phyloP scores from a whole-genome alignment of 2,113 vertebrate species.

The Hypomesus transpacificus region DNA sequence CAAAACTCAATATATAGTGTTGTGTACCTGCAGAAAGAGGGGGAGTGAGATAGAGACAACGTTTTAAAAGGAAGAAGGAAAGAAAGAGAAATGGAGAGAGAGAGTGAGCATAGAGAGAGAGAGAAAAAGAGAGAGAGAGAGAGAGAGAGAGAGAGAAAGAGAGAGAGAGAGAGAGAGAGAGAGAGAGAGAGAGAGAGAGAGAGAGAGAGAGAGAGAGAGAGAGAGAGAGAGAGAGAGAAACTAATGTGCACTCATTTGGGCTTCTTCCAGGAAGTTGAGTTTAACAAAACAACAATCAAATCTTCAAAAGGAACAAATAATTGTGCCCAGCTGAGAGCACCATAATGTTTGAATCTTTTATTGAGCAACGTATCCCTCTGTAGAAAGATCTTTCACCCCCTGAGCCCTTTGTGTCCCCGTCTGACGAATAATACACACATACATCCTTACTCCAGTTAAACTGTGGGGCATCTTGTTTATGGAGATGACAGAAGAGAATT shows the following conservation, averaged over 20 bases:
- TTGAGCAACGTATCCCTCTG: slow-evolving; percentile 32
- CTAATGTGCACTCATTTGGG: background rate
- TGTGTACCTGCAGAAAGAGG: no score
- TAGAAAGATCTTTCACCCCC: slow-evolving; percentile 24
- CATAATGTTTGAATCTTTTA: slow-evolving; percentile 34
- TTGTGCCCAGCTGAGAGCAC: slow-evolving; percentile 42
- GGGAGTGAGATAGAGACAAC: no score
- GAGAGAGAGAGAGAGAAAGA: slow-evolving; percentile 8
- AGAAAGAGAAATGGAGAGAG: background rate
- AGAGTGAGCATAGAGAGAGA: background rate
- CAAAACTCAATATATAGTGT: no score
- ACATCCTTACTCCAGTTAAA: slow-evolving; percentile 5
- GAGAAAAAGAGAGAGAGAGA: slow-evolving; percentile 20
- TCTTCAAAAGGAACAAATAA: slow-evolving; percentile 30
- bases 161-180: slow-evolving; percentile 4
- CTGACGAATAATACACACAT: background rate
- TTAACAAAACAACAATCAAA: slow-evolving; percentile 29
- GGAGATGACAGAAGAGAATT: background rate
- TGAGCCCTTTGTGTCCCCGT: slow-evolving; percentile 30
- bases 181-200: slow-evolving; percentile 18
- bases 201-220: slow-evolving; percentile 1
- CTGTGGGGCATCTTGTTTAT: background rate
- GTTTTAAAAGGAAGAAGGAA: no score
- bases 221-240: slow-evolving; percentile 4
- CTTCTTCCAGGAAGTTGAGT: slow-evolving; percentile 7